phyloP scores from a whole-genome alignment of 1,140 invertebrate genomes.

The Holotrichia oblita region DNA sequence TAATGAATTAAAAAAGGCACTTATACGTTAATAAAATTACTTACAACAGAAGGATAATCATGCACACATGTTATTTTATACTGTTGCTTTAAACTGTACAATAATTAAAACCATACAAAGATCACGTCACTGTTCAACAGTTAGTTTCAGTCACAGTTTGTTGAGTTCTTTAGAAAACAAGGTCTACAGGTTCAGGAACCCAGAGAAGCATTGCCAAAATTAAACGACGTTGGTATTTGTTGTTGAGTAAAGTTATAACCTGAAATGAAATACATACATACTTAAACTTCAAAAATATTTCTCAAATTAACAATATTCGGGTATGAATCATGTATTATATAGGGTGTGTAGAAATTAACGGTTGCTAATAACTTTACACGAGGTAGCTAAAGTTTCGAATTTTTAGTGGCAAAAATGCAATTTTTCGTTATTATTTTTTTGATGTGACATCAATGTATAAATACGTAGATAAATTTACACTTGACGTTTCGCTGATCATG shows the following conservation, averaged over 20 bases:
- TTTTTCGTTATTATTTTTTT: no score
- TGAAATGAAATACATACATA: constrained; percentile 60
- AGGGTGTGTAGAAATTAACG: no score
- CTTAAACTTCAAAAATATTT: background rate
- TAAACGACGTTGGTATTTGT: constrained; percentile 84
- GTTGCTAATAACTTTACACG: no score
- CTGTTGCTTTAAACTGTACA: constrained; percentile 39
- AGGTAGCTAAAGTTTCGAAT: no score
- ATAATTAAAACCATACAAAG: constrained; percentile 39
- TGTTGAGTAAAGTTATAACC: constrained; percentile 87
- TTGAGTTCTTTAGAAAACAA: constrained; percentile 32
- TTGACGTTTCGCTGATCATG: no score
- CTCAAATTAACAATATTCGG: no score
- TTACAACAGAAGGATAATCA: constrained; percentile 40
- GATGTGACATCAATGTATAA: no score
- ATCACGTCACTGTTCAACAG: constrained; percentile 41
- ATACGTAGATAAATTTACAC: no score
- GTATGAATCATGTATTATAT: no score
- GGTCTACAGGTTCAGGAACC: constrained; percentile 38
- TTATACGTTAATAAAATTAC: constrained; percentile 39
- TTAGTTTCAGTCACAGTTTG: constrained; percentile 41
- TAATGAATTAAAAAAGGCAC: constrained; percentile 42
- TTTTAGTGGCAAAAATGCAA: no score
- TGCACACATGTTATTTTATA: constrained; percentile 35
- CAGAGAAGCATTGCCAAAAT: constrained; percentile 71